Evolutionary conservation across 2,888 invertebrate species (phyloP), one percentile per base, ranked within the genome.

Genomic region (Spicauda simplicius): DNA sequence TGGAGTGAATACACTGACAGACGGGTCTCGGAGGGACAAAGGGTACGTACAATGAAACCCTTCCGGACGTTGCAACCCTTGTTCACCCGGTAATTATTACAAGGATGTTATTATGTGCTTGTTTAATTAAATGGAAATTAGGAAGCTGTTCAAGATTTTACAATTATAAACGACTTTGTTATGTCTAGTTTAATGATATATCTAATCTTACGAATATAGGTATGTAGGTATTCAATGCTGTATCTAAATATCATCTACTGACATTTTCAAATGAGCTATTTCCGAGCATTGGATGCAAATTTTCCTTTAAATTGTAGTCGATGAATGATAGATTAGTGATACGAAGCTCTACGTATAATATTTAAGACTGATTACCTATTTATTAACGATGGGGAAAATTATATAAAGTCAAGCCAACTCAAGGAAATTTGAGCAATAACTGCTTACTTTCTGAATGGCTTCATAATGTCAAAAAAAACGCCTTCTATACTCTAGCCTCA

Each of bases 21-120:
- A 54, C 66, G 54, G 55, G 54, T 45, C 53, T 16, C 55, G 65
- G 45, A 66, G 74, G 77, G 76, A 84, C 81, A 87, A 84, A 85
- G 84, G 84, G 81, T 80, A 48, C 48, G 16, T 75, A 82, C 80
- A 85, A 84, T 81, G 81, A 85, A 87, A 84, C 88, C 86, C 83
- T 86, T 85, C 80, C 80, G 81, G 77, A 82, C 77, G 41, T 3
- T 50, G 41, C 50, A 52, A 19, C 58, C 53, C 59, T 48, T 59
- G 41, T 30, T 53, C 65, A 59, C 41, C 59, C 54, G 65, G 25
- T 65, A 58, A 65, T 65, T 64, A 52, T 41, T 59, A 59, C 52
- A 33, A 59, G 65, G 65, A 65, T 65, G 65, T 65, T 59, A 59
- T 65, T 65, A 54, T 53, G 65, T 65, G 45, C 54, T 18, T 25